These are phyloP conservation scores for Calidris pygmaea DNA, from an alignment of 2,113 vertebrate species.

Conservation along the genomic window DNA sequence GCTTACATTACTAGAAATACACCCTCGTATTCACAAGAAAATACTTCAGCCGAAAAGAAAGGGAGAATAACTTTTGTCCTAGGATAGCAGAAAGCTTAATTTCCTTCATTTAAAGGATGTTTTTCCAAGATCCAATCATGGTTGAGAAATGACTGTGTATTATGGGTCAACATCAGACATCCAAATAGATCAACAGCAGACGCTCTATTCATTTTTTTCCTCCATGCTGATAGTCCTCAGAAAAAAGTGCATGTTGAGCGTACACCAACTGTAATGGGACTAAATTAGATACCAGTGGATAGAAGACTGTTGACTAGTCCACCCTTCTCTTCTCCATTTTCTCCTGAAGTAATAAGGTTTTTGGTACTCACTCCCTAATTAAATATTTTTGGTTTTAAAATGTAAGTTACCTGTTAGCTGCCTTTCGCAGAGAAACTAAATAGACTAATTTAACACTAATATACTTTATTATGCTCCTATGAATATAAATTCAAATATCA, in stretches of 20 bases:
- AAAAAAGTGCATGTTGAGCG: neutral
- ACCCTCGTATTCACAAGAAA: neutral
- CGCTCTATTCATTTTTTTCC: neutral
- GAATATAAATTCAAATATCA: neutral
- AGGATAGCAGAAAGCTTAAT: neutral
- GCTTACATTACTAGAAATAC: neutral
- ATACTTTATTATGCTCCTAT: neutral
- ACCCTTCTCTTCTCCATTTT: neutral
- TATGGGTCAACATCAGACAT: neutral
- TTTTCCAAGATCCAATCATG: neutral
- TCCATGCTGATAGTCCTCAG: neutral
- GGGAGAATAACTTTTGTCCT: neutral
- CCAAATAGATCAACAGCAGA: neutral
- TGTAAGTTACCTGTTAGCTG: neutral
- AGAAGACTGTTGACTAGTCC: neutral
- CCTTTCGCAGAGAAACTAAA: neutral
- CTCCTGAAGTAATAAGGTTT: neutral
- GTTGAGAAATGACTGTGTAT: neutral
- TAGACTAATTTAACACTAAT: neutral
- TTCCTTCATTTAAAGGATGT: neutral
- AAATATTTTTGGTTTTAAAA: neutral
- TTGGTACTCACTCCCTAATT: neutral
- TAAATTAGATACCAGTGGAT: neutral
- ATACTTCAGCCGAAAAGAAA: neutral
- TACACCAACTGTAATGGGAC: neutral